Evolutionary conservation across 2,113 vertebrate genomes (phyloP), one percentile per base, ranked within the genome.

Genomic region (Elaphurus davidianus): DNA sequence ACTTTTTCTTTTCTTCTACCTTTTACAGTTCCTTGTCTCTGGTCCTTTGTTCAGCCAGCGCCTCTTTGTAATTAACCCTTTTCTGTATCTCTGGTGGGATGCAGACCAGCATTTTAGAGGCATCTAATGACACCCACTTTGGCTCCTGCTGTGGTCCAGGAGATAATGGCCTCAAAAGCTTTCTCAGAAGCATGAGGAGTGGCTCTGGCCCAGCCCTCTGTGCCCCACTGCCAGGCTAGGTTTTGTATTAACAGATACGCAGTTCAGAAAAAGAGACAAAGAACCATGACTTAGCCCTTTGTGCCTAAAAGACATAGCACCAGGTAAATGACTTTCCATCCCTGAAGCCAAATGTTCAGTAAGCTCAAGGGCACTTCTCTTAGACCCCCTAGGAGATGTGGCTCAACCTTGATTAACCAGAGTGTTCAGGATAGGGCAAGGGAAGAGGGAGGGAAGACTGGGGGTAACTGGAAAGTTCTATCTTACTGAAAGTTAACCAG

Each of bases 121-220:
- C n/a, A 19, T 82, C 81, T 98, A 98, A 98, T 98, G 94, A 98
- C 94, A 96, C 95, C 83, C 52, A 93, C 96, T 98, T 97, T 97
- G 97, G 67, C 89, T 97, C 97, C 98, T 81, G 92, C 96, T 97
- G 98, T 19, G 95, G 33, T 84, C 87, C 40, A n/a, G 83, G 76
- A 94, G 97, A 97, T 98, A 98, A 98, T 98, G 98, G 97, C 71
- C 43, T 93, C 36, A 43, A 98, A 98, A 96, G 96, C 98, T 98
- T 95, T 97, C 97, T 90, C 91, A 21, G 76, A 94, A 16, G 83
- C 52, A 25, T 30, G 7, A 1, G 5, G 43, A 94, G 87, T 47
- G 79, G 94, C 93, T 96, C 71, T 83, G 47, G 60, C 40, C 50
- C 57, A 89, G 87, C 83, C 90, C 89, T 84, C 83, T 17, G 21